Percentiles rank a stretch among this genome's conserved stretches.
Conservation (phyloP, 1,140 invertebrate genomes). For the Bombus terrestris region DNA sequence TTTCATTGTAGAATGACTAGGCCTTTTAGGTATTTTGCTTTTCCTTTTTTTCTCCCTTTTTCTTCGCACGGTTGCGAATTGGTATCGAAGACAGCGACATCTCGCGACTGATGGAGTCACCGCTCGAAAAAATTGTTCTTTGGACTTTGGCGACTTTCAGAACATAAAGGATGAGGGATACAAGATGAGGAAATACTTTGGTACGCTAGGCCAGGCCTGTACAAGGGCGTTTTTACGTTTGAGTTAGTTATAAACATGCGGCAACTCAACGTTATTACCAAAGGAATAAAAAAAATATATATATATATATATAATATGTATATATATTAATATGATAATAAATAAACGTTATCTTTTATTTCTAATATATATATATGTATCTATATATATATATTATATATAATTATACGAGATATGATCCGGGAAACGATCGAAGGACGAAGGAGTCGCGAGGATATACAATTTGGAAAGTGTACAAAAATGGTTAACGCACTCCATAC, state of each 20-base stretch:
- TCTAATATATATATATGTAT: background rate
- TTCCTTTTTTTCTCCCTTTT: background rate
- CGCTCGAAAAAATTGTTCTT: slow-evolving; percentile 72
- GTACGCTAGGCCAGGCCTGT: slow-evolving; percentile 82
- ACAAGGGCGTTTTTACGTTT: slow-evolving; percentile 66
- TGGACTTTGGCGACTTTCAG: slow-evolving; percentile 69
- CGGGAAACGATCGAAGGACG: slow-evolving; percentile 25
- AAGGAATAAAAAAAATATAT: slow-evolving; percentile 58
- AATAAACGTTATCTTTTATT: slow-evolving; percentile 56
- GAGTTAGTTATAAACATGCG: slow-evolving; percentile 80
- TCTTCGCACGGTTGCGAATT: slow-evolving; percentile 3
- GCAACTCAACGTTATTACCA: slow-evolving; percentile 74
- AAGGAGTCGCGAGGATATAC: slow-evolving; percentile 34
- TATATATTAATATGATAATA: slow-evolving; percentile 71
- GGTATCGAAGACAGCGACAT: background rate
- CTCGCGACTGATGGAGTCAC: slow-evolving; percentile 45
- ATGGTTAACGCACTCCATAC: background rate
- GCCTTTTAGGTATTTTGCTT: slow-evolving; percentile 41
- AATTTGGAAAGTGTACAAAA: background rate
- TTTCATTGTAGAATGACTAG: slow-evolving; percentile 56
- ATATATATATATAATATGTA: slow-evolving; percentile 65
- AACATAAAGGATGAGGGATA: background rate
- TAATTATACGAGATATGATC: slow-evolving; percentile 39
- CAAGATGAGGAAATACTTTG: slow-evolving; percentile 75
- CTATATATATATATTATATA: slow-evolving; percentile 13